Evolutionary conservation across 2,113 vertebrate species (phyloP).

Genomic region (Anarhynchus alexandrinus): DNA sequence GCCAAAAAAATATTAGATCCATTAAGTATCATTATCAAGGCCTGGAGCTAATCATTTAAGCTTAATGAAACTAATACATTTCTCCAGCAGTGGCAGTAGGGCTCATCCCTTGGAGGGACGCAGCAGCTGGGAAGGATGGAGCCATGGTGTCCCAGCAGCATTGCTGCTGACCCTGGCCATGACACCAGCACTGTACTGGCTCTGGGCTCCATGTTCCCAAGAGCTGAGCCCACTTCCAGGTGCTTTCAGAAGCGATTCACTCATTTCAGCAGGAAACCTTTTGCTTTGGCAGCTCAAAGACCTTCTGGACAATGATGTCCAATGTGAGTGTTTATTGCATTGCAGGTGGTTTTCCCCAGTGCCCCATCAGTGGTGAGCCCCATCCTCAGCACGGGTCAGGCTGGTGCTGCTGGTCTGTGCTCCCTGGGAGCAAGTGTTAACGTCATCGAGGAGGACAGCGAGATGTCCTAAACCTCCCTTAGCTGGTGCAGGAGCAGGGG

Average conservation of each 20-base stretch:
- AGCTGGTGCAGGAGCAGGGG: background rate
- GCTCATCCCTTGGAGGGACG: background rate
- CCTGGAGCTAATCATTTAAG: conserved; percentile 61
- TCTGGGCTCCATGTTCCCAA: rapidly evolving
- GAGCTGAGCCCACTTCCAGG: background rate
- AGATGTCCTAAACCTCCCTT: background rate
- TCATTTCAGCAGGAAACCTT: background rate
- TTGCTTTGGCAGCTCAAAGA: background rate
- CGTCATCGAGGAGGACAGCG: rapidly evolving
- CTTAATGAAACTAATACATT: conserved; percentile 60
- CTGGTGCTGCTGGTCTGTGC: background rate
- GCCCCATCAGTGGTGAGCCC: rapidly evolving
- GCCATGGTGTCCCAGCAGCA: background rate
- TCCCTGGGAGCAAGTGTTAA: background rate
- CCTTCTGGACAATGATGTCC: background rate
- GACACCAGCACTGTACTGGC: background rate
- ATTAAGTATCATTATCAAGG: conserved; percentile 66
- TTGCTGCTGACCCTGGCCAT: background rate
- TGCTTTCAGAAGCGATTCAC: background rate
- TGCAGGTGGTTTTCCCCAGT: background rate
- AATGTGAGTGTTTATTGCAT: rapidly evolving
- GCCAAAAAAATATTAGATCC: background rate
- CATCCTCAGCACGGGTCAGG: rapidly evolving
- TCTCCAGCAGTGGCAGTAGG: background rate
- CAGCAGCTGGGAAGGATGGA: background rate